Percentiles rank a stretch among this genome's conserved stretches.
phyloP scores from a whole-genome alignment of 1,140 invertebrate species.

The Penaeus vannamei region DNA sequence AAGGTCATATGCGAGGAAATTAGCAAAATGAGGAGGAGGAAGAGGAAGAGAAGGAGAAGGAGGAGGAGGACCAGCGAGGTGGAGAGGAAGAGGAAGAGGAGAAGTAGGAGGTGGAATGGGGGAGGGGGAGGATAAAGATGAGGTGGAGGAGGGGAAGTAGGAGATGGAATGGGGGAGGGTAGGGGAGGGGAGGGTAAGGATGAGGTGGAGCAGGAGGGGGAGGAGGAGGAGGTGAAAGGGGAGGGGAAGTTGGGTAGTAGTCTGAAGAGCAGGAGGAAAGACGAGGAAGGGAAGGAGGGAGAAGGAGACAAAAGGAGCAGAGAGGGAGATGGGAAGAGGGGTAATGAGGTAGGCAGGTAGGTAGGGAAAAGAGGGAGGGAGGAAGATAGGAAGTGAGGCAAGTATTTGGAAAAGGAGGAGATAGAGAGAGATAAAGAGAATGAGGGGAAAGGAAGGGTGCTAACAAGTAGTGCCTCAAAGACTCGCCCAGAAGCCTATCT shows the following conservation, averaged over 20 bases:
- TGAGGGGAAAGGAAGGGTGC: not conserved
- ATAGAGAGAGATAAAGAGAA: not conserved
- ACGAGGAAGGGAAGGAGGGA: not conserved
- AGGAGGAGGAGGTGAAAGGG: not conserved
- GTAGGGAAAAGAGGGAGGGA: not conserved
- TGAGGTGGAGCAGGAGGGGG: not conserved
- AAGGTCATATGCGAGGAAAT: not conserved
- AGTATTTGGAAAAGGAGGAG: not conserved
- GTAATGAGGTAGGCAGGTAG: not conserved
- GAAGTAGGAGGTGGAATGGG: not conserved
- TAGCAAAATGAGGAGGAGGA: not conserved
- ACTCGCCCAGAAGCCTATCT: too few relatives aligned
- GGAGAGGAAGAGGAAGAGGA: slow-evolving; percentile 3
- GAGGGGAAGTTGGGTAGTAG: not conserved
- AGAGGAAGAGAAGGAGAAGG: not conserved
- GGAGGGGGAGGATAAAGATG: not conserved
- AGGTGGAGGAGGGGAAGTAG: not conserved
- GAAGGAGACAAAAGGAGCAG: not conserved
- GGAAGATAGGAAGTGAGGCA: not conserved
- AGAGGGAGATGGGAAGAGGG: not conserved
- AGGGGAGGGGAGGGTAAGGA: not conserved
- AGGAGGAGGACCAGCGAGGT: not conserved
- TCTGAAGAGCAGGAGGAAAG: not conserved
- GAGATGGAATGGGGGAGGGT: too few relatives aligned
- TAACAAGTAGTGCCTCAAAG: not conserved